Conservation (phyloP, 2,888 invertebrate species). For the Stictocephala bisonia region DNA sequence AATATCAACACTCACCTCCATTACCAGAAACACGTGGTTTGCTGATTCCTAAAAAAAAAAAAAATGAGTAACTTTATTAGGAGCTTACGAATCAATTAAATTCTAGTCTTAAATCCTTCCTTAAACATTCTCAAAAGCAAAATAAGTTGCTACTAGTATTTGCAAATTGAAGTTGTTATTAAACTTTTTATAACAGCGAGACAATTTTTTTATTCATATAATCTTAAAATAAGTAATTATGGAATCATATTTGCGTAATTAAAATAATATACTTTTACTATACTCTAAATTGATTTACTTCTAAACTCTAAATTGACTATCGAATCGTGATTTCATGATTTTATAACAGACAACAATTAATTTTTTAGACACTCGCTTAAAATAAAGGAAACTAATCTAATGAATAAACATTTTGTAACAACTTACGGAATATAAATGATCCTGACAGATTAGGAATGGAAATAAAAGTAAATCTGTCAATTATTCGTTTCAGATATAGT, state of each 20-base stretch:
- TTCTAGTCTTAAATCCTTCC: too few relatives aligned
- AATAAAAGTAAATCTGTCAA: background rate
- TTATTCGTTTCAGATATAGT: background rate
- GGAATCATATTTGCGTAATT: conserved; percentile 17
- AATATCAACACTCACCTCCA: conserved; percentile 84
- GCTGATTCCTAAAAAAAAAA: conserved; percentile 79
- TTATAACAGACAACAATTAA: too few relatives aligned
- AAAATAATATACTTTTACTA: too few relatives aligned
- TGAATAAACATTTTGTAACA: too few relatives aligned
- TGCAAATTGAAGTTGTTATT: background rate
- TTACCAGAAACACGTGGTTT: conserved; percentile 95
- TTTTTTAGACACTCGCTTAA: too few relatives aligned
- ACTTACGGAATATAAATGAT: too few relatives aligned
- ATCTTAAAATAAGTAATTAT: too few relatives aligned
- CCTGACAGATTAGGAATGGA: background rate
- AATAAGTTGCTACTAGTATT: background rate
- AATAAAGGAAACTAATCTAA: too few relatives aligned
- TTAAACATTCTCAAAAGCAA: background rate
- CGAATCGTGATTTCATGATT: too few relatives aligned
- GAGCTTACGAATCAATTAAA: too few relatives aligned
- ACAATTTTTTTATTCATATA: conserved; percentile 37
- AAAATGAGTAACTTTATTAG: conserved; percentile 45
- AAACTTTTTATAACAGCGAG: background rate
- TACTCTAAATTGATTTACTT: too few relatives aligned
- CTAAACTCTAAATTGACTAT: too few relatives aligned